These are phyloP conservation scores for Drosophila quinaria DNA, from an alignment of 2,888 invertebrate species.

Conservation along the genomic window DNA sequence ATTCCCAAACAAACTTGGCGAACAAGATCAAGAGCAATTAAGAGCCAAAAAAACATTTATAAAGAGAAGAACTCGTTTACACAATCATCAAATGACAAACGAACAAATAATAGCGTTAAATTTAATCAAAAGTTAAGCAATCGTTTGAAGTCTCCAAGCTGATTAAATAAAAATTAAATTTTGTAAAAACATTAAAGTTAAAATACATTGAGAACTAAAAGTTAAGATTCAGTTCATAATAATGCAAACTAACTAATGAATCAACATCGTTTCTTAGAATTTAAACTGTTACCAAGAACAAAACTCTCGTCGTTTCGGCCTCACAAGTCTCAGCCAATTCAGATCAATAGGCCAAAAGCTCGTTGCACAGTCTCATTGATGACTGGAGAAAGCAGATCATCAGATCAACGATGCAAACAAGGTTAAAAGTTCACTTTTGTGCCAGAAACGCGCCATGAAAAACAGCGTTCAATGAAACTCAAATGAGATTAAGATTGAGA, in stretches of 20 bases:
- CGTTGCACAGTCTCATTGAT: slow-evolving; percentile 44
- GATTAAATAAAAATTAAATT: background rate
- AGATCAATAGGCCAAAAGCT: slow-evolving; percentile 54
- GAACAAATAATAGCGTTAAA: background rate
- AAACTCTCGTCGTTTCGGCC: background rate
- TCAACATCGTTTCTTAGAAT: slow-evolving; percentile 26
- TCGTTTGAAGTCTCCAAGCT: background rate
- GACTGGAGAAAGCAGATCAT: slow-evolving; percentile 53
- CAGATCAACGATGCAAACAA: slow-evolving; percentile 44
- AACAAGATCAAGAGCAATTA: slow-evolving; percentile 35
- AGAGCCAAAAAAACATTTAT: slow-evolving; percentile 1
- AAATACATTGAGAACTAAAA: background rate
- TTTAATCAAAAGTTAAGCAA: background rate
- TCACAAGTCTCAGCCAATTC: slow-evolving; percentile 22
- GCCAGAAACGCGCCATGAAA: slow-evolving; percentile 12
- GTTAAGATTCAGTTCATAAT: background rate
- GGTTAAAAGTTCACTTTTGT: slow-evolving; percentile 52
- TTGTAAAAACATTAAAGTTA: background rate
- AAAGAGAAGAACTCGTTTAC: slow-evolving; percentile 32
- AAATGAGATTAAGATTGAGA: slow-evolving; percentile 25
- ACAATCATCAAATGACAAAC: background rate
- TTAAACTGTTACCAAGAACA: slow-evolving; percentile 5
- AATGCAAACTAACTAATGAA: slow-evolving; percentile 14
- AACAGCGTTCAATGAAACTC: slow-evolving; percentile 15
- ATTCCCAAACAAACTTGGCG: slow-evolving; percentile 18